Conservation (phyloP, 2,113 vertebrate genomes). For the Tychaedon coryphoeus region DNA sequence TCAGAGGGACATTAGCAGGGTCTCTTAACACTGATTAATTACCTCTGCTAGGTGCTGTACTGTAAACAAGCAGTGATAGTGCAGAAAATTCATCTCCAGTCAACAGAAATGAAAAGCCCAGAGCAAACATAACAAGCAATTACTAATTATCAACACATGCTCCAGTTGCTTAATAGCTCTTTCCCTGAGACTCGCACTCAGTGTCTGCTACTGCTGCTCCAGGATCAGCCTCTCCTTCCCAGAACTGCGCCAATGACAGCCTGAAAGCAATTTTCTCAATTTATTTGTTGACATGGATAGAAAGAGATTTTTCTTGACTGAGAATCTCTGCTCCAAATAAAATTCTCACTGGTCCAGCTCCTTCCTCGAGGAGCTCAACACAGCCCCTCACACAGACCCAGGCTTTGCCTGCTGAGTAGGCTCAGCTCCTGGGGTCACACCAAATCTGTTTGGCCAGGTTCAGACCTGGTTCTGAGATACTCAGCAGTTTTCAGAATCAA, state of each 20-base stretch:
- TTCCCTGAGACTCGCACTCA: neutral
- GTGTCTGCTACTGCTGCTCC: neutral
- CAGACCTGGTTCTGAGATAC: neutral
- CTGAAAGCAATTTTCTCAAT: neutral
- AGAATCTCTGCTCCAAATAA: neutral
- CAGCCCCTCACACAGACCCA: neutral
- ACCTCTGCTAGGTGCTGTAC: neutral
- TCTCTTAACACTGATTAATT: constrained; percentile 47
- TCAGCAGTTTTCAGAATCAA: neutral
- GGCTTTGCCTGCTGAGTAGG: neutral
- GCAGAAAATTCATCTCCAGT: constrained; percentile 10
- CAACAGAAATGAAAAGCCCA: constrained; percentile 37
- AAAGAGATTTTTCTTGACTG: neutral
- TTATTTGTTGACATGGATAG: neutral
- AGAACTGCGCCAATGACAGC: neutral
- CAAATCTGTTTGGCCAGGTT: neutral
- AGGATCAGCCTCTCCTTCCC: neutral
- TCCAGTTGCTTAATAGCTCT: neutral
- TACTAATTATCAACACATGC: constrained; percentile 29
- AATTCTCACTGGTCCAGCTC: neutral
- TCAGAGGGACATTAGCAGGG: neutral
- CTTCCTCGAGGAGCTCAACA: neutral
- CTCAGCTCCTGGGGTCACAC: neutral
- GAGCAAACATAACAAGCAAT: neutral
- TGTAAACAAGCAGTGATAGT: constrained; percentile 28